Base-by-base conservation (phyloP, 2,113 vertebrate genomes). In the Anoura caudifer region DNA sequence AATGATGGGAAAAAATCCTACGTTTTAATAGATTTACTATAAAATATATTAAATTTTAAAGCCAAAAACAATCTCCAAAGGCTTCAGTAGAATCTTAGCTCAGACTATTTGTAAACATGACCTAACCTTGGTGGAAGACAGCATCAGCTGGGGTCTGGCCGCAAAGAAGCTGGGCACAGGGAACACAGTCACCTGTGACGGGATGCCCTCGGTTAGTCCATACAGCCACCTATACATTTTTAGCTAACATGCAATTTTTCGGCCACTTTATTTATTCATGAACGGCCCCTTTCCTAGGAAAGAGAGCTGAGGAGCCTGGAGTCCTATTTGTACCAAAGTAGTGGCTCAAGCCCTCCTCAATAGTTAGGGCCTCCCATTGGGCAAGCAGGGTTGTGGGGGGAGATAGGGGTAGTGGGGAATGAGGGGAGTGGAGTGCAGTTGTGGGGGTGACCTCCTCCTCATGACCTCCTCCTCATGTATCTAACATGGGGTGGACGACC, bases 21-120 rank as follows among this genome's bases (percentile, higher is more conserved):
- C 79, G 8, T 83, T 87, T 91, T 93, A 94, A n/a, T 89, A 73
- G 79, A 79, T 52, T 91, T 83, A 86, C 63, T 75, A 90, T 90
- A 91, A 95, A 95, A 96, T 75, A 93, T 54, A 92, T 22, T 89
- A 87, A 70, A 83, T 93, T 83, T 91, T 92, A 93, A 95, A 97
- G 89, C 73, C 73, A 45, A 96, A 81, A 73, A 47, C 77, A 73
- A 36, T 33, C 83, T 83, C 72, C 19, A 63, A 76, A 41, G 79
- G 69, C 77, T 31, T 80, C 5, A 31, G 47, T 11, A 82, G 95
- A 77, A 63, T 69, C 47, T 67, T 7, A 50, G 79, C 90, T 87
- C 83, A 87, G 89, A 73, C 73, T 47, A 20, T 61, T 93, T 10
- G 54, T 80, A 76, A 96, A 69, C 50, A 86, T 15, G 43, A 79